Evolutionary conservation across 2,888 invertebrate genomes (phyloP), one percentile per base, ranked within the genome.

Genomic region (Rhagophthalmus giganteus): DNA sequence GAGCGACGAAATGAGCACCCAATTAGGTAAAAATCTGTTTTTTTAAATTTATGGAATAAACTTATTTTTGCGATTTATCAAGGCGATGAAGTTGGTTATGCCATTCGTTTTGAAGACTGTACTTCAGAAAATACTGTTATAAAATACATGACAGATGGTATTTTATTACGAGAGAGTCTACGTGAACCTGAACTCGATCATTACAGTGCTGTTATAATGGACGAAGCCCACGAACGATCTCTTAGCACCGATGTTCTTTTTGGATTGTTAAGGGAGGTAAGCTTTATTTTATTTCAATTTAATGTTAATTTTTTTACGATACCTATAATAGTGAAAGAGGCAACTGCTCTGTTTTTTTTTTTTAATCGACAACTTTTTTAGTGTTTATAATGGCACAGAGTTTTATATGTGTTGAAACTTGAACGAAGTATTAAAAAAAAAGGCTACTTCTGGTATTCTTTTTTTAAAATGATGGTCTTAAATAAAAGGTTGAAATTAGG

Each of bases 141-240:
- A 57, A 94, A 94, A 74, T 99, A 99, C 75, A 99, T 99, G 99
- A 99, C 99, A 0, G 99, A 99, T 76, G 99, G 99, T 76, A 99
- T 99, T 66, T 76, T 99, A 32, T 79, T 99, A 12, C 81, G 99
- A 51, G 99, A 99, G 74, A 98, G 97, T 39, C 81, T 99, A 10
- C 79, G 97, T 1, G 99, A 99, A 70, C 88, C 96, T 0, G 98
- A 99, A 75, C 78, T 99, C 58, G 98, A 99, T 74, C 85, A 94
- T 70, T 99, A 99, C 78, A 92, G 94, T 68, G 97, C 94, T 0
- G 81, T 99, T 62, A 98, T 99, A 62, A 99, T 99, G 99, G 99
- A 99, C 75, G 99, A 99, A 78, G 99, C 99, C 51, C 99, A 99
- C 76, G 99, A 99, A 76, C 79, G 99, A 1, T 97, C 97, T 0